Conservation (phyloP, 2,113 vertebrate genomes). For the Otocyon megalotis region DNA sequence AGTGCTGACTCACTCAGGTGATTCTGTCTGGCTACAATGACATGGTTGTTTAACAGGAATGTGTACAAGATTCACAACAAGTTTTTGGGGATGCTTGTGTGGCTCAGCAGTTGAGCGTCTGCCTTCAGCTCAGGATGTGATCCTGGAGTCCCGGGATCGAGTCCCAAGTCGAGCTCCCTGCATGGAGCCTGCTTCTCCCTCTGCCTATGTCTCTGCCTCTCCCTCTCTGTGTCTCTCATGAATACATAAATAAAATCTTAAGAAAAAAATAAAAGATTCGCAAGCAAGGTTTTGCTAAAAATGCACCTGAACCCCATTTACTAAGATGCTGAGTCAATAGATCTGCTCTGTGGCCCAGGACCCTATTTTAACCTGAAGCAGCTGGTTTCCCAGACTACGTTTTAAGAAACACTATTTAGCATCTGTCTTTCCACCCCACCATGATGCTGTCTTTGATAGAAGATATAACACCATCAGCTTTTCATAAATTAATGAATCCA, state of each 20-base stretch:
- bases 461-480: neutral
- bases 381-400: neutral
- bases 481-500: slow-evolving; percentile 18
- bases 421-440: neutral
- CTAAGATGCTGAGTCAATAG: neutral
- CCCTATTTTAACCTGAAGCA: neutral
- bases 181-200: too few species aligned
- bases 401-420: neutral
- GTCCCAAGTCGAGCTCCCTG: too few species aligned
- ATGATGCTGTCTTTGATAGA: neutral
- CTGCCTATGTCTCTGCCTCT: too few species aligned
- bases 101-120: too few species aligned
- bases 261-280: too few species aligned
- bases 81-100: neutral
- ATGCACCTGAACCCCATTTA: neutral
- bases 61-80: neutral
- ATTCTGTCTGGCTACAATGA: neutral
- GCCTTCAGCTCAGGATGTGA: too few species aligned
- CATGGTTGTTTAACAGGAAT: neutral
- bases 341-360: neutral
- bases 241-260: too few species aligned
- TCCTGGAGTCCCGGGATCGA: too few species aligned
- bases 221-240: too few species aligned
- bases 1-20: neutral
- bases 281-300: neutral